Base-by-base conservation (phyloP, 2,888 invertebrate species). In the Sycophila texana region DNA sequence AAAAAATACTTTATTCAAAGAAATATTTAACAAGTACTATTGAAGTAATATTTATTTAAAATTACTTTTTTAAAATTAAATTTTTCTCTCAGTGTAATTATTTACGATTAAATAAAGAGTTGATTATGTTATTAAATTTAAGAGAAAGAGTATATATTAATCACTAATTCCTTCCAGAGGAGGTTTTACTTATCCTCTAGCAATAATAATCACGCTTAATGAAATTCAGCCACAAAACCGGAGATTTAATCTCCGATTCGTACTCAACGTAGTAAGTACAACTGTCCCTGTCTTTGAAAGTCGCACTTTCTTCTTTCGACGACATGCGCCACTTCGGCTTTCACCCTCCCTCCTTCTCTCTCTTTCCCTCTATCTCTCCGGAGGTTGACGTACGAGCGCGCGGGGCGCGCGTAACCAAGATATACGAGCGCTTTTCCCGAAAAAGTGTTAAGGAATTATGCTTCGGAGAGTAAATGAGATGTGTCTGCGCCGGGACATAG, bases 361-460 rank as follows among this genome's bases (percentile, higher is more conserved):
- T 18, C 58, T 47, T 14, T 39, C 20, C 1, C 70, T 30, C 20
- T 26, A 26, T 55, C 30, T n/a, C 51, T 7, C 66, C 70, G 55
- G 74, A 57, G 63, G 26, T 26, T 81, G 79, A 81, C 79, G 70
- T 81, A 82, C 74, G 82, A 81, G 63, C 78, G 26, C 18, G 77
- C 63, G 53, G 22, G 55, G 49, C 53, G 55, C 80, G 85, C 85
- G 86, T 88, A 89, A 88, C 88, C 86, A 89, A 88, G 88, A 88
- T 87, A 86, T 88, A 89, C 86, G 88, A 88, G 85, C 86, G 85
- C 87, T 86, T 85, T 85, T 85, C 86, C 86, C 85, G 85, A 88
- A 89, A 91, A 91, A 91, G 91, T 91, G 91, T 91, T 91, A 90
- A 91, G 91, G 91, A 92, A 92, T 92, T 92, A 92, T 91, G 91